phyloP scores from a whole-genome alignment of 1,140 invertebrate genomes.

The Drosophila elegans region DNA sequence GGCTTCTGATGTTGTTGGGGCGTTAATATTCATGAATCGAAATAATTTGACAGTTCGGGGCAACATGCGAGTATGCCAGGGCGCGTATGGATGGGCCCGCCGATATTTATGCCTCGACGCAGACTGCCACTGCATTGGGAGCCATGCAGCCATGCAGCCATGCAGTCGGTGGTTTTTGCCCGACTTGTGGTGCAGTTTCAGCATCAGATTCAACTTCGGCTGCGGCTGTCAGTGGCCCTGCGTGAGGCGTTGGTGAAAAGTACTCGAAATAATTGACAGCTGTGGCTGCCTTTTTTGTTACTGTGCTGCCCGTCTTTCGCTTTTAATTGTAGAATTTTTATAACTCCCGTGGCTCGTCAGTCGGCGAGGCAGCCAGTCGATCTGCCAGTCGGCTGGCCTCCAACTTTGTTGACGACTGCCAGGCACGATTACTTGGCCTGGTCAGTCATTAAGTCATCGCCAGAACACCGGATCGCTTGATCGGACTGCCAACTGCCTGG shows the following conservation, averaged over 20 bases:
- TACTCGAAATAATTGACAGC: constrained; percentile 84
- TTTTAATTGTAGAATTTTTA: constrained; percentile 81
- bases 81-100: constrained; percentile 8
- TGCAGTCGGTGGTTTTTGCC: constrained; percentile 12
- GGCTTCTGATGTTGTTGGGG: constrained; percentile 51
- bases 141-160: not conserved
- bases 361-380: constrained; percentile 25
- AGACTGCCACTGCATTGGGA: constrained; percentile 15
- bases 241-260: constrained; percentile 82
- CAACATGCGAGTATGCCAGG: constrained; percentile 76
- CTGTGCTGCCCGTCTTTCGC: constrained; percentile 49
- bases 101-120: constrained; percentile 71
- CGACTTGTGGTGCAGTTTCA: constrained; percentile 2
- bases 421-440: constrained; percentile 33
- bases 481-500: constrained; percentile 7
- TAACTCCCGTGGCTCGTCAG: constrained; percentile 60
- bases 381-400: constrained; percentile 14
- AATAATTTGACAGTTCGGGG: constrained; percentile 83
- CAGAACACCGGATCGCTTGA: constrained; percentile 9
- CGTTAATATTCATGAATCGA: constrained; percentile 84
- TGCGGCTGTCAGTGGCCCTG: constrained; percentile 51
- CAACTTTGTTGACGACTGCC: constrained; percentile 54
- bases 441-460: constrained; percentile 74
- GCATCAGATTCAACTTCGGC: not conserved
- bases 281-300: constrained; percentile 81